A percentile compares a stretch with the other conserved stretches of the same genome.
phyloP scores from a whole-genome alignment of 1,140 invertebrate genomes.

The Hypothenemus hampei region DNA sequence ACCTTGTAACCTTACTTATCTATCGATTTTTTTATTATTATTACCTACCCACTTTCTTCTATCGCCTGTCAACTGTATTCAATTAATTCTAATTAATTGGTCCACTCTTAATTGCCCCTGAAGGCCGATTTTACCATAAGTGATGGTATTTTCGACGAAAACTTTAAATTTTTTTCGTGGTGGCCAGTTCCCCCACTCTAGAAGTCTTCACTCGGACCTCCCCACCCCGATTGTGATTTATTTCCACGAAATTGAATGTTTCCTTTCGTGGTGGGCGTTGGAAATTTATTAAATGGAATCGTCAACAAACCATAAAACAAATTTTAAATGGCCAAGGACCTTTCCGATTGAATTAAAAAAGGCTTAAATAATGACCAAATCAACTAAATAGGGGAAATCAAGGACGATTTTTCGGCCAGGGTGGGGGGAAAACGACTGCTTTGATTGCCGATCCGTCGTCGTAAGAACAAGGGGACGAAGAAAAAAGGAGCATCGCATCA shows the following conservation, averaged over 20 bases:
- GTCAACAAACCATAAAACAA: neutral
- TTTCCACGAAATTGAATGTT: conserved; percentile 20
- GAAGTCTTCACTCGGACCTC: neutral
- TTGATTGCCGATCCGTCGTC: conserved; percentile 29
- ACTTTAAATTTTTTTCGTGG: too few species aligned
- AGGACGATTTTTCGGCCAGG: conserved; percentile 37
- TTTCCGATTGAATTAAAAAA: conserved; percentile 3
- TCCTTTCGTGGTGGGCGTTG: conserved; percentile 20
- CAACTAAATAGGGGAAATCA: conserved; percentile 21
- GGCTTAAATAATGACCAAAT: conserved; percentile 4
- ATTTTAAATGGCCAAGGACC: neutral
- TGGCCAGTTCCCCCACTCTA: too few species aligned
- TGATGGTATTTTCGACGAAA: too few species aligned
- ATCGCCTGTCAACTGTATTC: conserved; percentile 34
- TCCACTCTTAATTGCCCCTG: too few species aligned
- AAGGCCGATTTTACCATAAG: too few species aligned
- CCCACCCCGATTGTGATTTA: conserved; percentile 25
- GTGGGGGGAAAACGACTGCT: conserved; percentile 35
- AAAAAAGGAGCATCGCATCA: conserved; percentile 38
- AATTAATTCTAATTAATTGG: conserved; percentile 21
- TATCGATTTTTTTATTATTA: conserved; percentile 47
- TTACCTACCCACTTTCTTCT: conserved; percentile 20
- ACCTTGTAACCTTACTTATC: conserved; percentile 44
- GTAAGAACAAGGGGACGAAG: conserved; percentile 34
- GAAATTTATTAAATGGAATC: conserved; percentile 17